These are phyloP conservation scores for Manis javanica DNA, from an alignment of 2,797 vertebrate genomes.

Conservation along the genomic window DNA sequence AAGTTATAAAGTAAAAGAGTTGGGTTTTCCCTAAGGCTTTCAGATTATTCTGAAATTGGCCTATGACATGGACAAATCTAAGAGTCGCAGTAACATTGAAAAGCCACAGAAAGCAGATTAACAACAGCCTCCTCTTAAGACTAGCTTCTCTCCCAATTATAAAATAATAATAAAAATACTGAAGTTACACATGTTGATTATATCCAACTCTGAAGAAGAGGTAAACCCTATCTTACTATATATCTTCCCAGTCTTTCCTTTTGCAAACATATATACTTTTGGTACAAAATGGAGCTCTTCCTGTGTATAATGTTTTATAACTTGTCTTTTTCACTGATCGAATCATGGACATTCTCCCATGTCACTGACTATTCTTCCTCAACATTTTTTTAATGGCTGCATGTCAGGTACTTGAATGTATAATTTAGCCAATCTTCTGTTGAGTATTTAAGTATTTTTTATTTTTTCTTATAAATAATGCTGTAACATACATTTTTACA, in stretches of 20 bases:
- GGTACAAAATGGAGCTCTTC: conserved; percentile 7
- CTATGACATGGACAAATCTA: neutral
- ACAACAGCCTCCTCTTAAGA: conserved; percentile 14
- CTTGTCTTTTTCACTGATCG: neutral
- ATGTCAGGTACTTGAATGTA: neutral
- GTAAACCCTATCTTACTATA: neutral
- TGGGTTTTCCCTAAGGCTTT: conserved; percentile 62
- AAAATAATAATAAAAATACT: conserved; percentile 42
- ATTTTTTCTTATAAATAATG: conserved; percentile 7
- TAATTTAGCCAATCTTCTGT: conserved; percentile 7
- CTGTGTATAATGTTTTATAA: neutral
- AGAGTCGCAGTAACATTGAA: neutral
- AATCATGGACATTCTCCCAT: neutral
- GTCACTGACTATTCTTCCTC: neutral
- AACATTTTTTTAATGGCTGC: neutral
- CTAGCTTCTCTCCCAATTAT: neutral
- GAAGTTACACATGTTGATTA: neutral
- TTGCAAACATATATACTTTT: neutral
- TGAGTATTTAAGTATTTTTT: conserved; percentile 30
- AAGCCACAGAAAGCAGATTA: neutral
- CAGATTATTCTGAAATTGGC: conserved; percentile 53
- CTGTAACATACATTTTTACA: neutral
- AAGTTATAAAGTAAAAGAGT: conserved; percentile 34
- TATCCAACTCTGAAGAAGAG: neutral
- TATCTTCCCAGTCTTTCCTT: neutral